Base-by-base conservation (phyloP, 53 echinoderm and acorn worm genomes). In the Echinarachnius parma region DNA sequence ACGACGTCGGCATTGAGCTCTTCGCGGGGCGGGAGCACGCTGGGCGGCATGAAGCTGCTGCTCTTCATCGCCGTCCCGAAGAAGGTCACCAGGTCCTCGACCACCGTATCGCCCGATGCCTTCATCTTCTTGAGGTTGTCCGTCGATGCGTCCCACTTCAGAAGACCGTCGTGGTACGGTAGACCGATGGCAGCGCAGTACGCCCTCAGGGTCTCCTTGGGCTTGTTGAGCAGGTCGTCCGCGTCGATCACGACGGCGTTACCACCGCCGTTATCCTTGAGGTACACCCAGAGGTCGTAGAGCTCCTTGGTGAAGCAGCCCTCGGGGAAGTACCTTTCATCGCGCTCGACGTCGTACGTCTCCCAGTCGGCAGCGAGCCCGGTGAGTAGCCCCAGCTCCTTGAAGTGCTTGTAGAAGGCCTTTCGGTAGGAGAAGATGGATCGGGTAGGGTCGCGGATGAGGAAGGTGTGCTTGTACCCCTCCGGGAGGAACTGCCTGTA, bases 281-380 rank as follows among this genome's bases (percentile, higher is more conserved):
- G 44, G 46, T 64, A 64, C 14, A 44, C 45, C 64, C 64, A 64
- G n/a, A 44, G n/a, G 46, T 64, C 64, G 64, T 64, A 64, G 3
- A 45, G 23, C 2, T 44, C 44, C 16, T 44, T 44, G 46, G 7
- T 11, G 25, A 39, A n/a, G 3, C 23, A 31, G 8, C 44, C 42
- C 2, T 22, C 42, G 2, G 42, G 23, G 15, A 24, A 39, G 46
- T 44, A 64, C 7, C 28, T 42, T 15, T 20, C 11, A 45, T 64
- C 46, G 3, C 64, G 42, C 24, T 20, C 44, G 24, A 64, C 20
- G 46, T 64, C 64, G 28, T 23, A 64, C 9, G 23, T 45, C 15
- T 64, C 46, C 15, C 23, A 21, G 11, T 9, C 23, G 2, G 45
- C 26, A 20, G 42, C 45, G 3, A 44, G 44, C 1, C 45, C 64